Evolutionary conservation across 1,140 invertebrate genomes (phyloP), one percentile per base, ranked within the genome.

Genomic region (Arctopsyche grandis): DNA sequence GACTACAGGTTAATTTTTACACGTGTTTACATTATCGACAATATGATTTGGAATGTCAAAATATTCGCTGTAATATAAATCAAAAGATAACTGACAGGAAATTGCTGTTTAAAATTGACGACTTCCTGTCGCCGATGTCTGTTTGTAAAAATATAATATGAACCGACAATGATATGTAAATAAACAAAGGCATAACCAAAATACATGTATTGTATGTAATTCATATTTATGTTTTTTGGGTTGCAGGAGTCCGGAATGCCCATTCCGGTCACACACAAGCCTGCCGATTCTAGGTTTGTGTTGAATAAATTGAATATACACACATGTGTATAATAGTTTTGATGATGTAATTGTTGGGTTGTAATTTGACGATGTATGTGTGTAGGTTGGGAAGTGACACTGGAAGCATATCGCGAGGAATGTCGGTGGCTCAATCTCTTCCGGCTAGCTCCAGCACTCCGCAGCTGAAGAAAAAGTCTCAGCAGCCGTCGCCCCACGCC

Each of bases 1-100:
- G 88, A 77, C 87, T 88, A 82, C 88, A 89, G 85, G 87, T 87
- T 79, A 46, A 24, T 75, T 7, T 80, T 69, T 10, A 38, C 7
- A 38, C n/a, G n/a, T 48, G n/a, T 48, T n/a, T 21, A 7, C 24
- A 19, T 48, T 74, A 71, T 78, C n/a, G 26, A 10, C 66, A 38
- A 38, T 38, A n/a, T n/a, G n/a, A n/a, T n/a, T n/a, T n/a, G n/a
- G 70, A 74, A 44, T n/a, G 19, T 43, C 26, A 74, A 74, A 74
- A 46, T 74, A 12, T 74, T 74, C 5, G 9, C 16, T 46, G n/a
- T 38, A 38, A 38, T 7, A 1, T 7, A 38, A 38, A 38, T 38
- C 29, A 38, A 38, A n/a, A 38, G 29, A 38, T 38, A 38, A 38
- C 29, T 7, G 29, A 38, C 29, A 38, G 29, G 29, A 38, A 38